Evolutionary conservation across 1,140 invertebrate genomes (phyloP).

Genomic region (Scaptomyza montana): DNA sequence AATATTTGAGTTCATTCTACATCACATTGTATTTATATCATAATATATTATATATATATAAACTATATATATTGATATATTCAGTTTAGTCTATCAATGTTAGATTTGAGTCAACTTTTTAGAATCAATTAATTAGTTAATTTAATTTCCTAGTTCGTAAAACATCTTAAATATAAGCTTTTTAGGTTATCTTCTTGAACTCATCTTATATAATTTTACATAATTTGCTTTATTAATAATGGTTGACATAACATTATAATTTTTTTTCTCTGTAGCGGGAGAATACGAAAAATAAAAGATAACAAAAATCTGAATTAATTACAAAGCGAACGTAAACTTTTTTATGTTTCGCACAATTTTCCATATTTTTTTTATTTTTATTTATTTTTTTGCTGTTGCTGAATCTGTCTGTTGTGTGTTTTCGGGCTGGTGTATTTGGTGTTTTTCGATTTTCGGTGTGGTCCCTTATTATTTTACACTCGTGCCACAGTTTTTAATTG

Average conservation of each 20-base stretch:
- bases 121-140: no score
- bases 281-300: no score
- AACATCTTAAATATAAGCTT: not conserved
- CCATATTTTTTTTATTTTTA: not conserved
- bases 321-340: constrained; percentile 30
- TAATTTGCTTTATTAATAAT: constrained; percentile 13
- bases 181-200: not conserved
- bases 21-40: not conserved
- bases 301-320: constrained; percentile 35
- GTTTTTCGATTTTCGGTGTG: constrained; percentile 11
- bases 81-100: not conserved
- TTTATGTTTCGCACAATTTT: constrained; percentile 13
- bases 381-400: constrained; percentile 5
- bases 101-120: not conserved
- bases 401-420: constrained; percentile 6
- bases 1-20: not conserved
- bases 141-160: no score
- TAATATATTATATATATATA: not conserved
- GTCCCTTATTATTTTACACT: constrained; percentile 52
- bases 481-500: constrained; percentile 60
- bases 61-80: not conserved
- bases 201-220: not conserved
- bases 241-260: not conserved
- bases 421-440: constrained; percentile 10
- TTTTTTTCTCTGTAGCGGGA: no score